A percentile compares a stretch with the other conserved stretches of the same genome.
Conservation (phyloP, 2,888 invertebrate genomes). For the Hypena proboscidalis region DNA sequence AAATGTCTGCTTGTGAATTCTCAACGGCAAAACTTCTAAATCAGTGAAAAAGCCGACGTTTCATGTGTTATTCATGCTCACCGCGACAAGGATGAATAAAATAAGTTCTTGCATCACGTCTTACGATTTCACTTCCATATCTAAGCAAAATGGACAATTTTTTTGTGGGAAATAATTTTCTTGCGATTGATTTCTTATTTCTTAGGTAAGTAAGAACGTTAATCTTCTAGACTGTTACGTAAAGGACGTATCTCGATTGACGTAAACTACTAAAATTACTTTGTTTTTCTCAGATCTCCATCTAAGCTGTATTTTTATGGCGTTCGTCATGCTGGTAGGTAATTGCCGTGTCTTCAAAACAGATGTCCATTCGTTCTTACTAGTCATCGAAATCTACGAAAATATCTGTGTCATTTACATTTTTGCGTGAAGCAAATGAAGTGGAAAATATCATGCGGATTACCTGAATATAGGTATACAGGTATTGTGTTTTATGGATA, state of each 20-base stretch:
- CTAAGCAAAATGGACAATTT: conserved; percentile 8
- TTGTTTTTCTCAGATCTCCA: conserved; percentile 14
- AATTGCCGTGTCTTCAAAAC: neutral
- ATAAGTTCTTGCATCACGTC: neutral
- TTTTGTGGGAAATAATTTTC: conserved; percentile 18
- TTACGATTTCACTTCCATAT: conserved; percentile 3
- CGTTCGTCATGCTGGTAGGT: neutral
- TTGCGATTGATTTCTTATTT: conserved; percentile 29
- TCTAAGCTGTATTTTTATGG: neutral
- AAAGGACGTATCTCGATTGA: conserved; percentile 6
- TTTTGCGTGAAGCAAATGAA: no score
- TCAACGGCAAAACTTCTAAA: no score
- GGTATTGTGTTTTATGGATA: no score
- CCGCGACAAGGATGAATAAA: no score
- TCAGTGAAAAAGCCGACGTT: no score
- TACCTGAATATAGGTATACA: no score
- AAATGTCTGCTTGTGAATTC: no score
- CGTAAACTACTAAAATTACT: conserved; percentile 17
- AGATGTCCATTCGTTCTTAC: conserved; percentile 11
- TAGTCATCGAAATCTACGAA: conserved; percentile 9
- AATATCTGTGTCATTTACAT: no score
- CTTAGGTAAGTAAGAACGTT: conserved; percentile 26
- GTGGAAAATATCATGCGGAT: no score
- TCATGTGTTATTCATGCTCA: no score
- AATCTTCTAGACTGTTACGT: conserved; percentile 20